Evolutionary conservation across 2,888 invertebrate species (phyloP).

Genomic region (Blastobasis lacticolella): DNA sequence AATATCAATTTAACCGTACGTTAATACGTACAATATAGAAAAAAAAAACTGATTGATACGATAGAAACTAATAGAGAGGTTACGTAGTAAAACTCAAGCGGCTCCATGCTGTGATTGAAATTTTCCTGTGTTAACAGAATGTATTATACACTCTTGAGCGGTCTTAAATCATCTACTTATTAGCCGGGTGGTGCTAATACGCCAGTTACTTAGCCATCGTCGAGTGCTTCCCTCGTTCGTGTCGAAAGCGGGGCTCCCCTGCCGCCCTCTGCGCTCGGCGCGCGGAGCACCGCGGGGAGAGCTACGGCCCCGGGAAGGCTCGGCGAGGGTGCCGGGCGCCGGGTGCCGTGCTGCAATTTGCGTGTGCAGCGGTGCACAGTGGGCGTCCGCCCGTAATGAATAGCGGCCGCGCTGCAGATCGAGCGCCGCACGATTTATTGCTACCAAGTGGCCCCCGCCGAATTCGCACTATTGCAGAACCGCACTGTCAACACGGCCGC

Average conservation of each 20-base stretch:
- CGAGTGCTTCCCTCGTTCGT: slow-evolving; percentile 30
- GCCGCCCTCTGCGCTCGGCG: neutral
- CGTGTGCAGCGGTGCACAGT: slow-evolving; percentile 63
- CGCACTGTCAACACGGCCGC: too few relatives aligned
- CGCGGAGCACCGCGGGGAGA: too few relatives aligned
- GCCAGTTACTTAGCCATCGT: slow-evolving; percentile 31
- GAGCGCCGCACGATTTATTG: slow-evolving; percentile 11
- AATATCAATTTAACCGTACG: too few relatives aligned
- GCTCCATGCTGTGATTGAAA: too few relatives aligned
- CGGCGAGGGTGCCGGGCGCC: slow-evolving; percentile 13
- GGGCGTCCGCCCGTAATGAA: slow-evolving; percentile 48
- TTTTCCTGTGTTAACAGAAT: neutral
- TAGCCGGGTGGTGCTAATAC: slow-evolving; percentile 31
- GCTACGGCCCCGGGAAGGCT: too few relatives aligned
- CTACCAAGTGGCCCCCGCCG: neutral
- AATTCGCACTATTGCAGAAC: too few relatives aligned
- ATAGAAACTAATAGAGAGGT: too few relatives aligned
- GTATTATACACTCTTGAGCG: slow-evolving; percentile 6
- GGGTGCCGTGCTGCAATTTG: slow-evolving; percentile 56
- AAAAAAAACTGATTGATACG: too few relatives aligned
- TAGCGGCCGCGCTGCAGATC: slow-evolving; percentile 45
- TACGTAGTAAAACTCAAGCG: too few relatives aligned
- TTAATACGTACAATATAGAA: too few relatives aligned
- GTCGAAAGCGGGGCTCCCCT: neutral
- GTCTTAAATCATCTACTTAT: slow-evolving; percentile 22